Conservation (phyloP, 37 sponge, comb jelly and placozoan species). For the Bolinopsis microptera region DNA sequence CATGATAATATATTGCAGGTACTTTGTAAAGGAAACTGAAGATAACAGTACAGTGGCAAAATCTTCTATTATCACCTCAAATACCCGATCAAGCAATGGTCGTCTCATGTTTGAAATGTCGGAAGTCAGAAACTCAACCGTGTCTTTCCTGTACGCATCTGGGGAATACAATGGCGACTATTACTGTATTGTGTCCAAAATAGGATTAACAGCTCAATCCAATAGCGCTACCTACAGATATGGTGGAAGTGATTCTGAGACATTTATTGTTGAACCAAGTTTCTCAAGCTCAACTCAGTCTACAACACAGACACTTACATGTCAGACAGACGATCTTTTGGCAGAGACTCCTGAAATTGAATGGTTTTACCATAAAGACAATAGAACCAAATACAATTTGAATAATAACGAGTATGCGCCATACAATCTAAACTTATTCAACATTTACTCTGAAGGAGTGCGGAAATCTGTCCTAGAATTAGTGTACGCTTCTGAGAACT, state of each 20-base stretch:
- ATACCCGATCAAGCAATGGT: slow-evolving; percentile 6
- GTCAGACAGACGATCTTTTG: background rate
- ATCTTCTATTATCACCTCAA: background rate
- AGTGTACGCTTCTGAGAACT: background rate
- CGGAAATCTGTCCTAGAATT: background rate
- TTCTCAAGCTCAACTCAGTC: background rate
- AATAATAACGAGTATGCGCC: slow-evolving; percentile 30
- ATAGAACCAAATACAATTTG: slow-evolving; percentile 9
- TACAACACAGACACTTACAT: background rate
- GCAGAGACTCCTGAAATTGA: background rate
- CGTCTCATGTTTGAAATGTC: slow-evolving; percentile 54
- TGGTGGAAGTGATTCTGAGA: slow-evolving; percentile 43
- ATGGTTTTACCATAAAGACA: slow-evolving; percentile 24
- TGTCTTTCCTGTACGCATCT: background rate
- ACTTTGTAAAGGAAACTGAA: slow-evolving; percentile 25
- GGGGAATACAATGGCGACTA: slow-evolving; percentile 30
- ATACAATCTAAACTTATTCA: background rate
- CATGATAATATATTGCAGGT: slow-evolving; percentile 46
- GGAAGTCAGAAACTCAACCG: background rate
- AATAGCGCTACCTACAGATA: background rate
- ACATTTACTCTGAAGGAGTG: background rate
- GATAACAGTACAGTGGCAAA: background rate
- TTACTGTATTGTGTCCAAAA: slow-evolving; percentile 5
- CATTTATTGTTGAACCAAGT: background rate
- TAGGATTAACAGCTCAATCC: background rate